Evolutionary conservation across 2,113 vertebrate genomes (phyloP).

Genomic region (cattle (Bos taurus)): ARS-UCD2.0 NC_037331.1:9489501-9490000

Average conservation of each 20-base stretch:
- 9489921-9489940: neutral
- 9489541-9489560: neutral
- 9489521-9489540: neutral
- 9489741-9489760: constrained; percentile 7
- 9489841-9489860: neutral
- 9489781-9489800: neutral
- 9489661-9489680: neutral
- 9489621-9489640: constrained; percentile 21
- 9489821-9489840: neutral
- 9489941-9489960: neutral
- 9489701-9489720: neutral
- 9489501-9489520: constrained; percentile 1
- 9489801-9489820: neutral
- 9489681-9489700: neutral
- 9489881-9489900: neutral
- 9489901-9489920: neutral
- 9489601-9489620: neutral
- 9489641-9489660: neutral
- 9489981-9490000: neutral
- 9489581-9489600: neutral
- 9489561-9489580: neutral
- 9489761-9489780: neutral
- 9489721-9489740: neutral
- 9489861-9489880: neutral
- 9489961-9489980: neutral